Base-by-base conservation (phyloP, 2,888 invertebrate species). In the Crocallis elinguaria region DNA sequence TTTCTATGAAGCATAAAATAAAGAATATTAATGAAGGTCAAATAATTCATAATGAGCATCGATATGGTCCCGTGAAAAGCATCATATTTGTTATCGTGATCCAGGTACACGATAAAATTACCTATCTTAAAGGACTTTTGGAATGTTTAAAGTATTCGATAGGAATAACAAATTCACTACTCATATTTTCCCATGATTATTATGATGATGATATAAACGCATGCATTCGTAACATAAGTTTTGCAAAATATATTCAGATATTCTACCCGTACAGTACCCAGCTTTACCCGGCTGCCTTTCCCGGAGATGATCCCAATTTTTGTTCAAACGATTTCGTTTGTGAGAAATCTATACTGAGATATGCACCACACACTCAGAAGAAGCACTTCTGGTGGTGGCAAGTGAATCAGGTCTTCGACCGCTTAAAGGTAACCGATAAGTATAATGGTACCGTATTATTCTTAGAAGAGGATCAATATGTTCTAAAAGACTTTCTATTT, bases 331-430 rank as follows among this genome's bases (percentile, higher is more conserved):
- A 67, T 8, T 75, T 68, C 42, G 32, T 67, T 14, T 82, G 80
- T 51, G 44, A 54, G 17, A 48, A 44, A n/a, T 54, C 62, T 11
- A 49, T 63, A 2, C 21, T 49, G 25, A 70, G 79, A 43, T 52
- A 69, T 13, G 56, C 64, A 1, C 37, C 30, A 0, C 55, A 69
- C 4, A 69, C 69, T 3, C 83, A 84, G 42, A 38, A 49, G 3
- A 84, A 83, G 44, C 73, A 75, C 13, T 75, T 75, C 38, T 81
- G 77, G 82, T 84, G 80, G 84, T 84, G 79, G 84, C 75, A 71
- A 49, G 53, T 63, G 2, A 77, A 72, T 33, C 68, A 70, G 12
- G 66, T 84, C 0, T 84, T 84, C 48, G 74, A 80, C 17, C 43
- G 71, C 39, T 19, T 82, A 9, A 45, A 61, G 17, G 52, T 57